phyloP scores from a whole-genome alignment of 1,140 invertebrate genomes.

The Drosophila varians region DNA sequence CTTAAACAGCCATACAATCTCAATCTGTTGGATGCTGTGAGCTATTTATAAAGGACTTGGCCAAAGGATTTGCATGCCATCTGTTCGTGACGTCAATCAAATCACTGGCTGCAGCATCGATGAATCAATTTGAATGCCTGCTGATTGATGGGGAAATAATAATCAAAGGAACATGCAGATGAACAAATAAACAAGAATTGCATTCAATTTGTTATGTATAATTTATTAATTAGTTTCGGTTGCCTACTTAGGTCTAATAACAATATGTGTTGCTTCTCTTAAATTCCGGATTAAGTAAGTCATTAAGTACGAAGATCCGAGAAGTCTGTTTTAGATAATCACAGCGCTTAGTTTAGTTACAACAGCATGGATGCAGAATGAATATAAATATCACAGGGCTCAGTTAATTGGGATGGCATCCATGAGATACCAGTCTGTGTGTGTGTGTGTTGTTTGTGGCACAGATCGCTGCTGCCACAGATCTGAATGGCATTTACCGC shows the following conservation, averaged over 20 bases:
- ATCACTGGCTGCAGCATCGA: slow-evolving; percentile 32
- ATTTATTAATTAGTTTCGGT: slow-evolving; percentile 60
- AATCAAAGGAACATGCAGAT: neutral
- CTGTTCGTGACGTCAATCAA: slow-evolving; percentile 60
- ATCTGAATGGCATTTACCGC: slow-evolving; percentile 45
- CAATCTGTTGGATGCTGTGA: slow-evolving; percentile 15
- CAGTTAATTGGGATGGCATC: slow-evolving; percentile 36
- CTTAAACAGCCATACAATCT: slow-evolving; percentile 13
- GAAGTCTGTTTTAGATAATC: slow-evolving; percentile 58
- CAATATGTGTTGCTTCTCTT: slow-evolving; percentile 13
- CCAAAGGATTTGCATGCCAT: slow-evolving; percentile 41
- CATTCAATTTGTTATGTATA: slow-evolving; percentile 40
- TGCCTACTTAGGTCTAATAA: slow-evolving; percentile 69
- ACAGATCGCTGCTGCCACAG: neutral
- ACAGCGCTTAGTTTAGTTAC: slow-evolving; percentile 65
- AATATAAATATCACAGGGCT: slow-evolving; percentile 65
- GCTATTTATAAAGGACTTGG: slow-evolving; percentile 43
- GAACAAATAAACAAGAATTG: neutral
- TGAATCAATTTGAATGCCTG: slow-evolving; percentile 58
- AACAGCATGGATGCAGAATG: slow-evolving; percentile 36
- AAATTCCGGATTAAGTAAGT: slow-evolving; percentile 1
- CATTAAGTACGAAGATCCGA: slow-evolving; percentile 49
- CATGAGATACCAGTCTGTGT: slow-evolving; percentile 2
- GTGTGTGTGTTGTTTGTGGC: too few species aligned
- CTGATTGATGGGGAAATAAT: slow-evolving; percentile 58